Evolutionary conservation across 2,113 vertebrate genomes (phyloP).

Genomic region (Gavia stellata): DNA sequence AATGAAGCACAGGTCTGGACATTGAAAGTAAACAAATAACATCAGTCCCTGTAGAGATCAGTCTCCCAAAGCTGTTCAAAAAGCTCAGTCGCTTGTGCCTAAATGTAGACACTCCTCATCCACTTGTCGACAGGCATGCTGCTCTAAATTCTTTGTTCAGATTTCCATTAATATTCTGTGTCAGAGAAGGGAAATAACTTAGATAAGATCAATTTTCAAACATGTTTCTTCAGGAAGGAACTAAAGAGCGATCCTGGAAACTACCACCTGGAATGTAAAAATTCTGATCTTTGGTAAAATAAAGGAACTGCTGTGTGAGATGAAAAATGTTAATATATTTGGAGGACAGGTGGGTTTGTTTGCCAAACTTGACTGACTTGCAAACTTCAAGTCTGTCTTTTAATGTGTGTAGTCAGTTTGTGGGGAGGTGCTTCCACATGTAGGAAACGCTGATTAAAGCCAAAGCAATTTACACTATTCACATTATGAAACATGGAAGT

Average conservation of each 20-base stretch:
- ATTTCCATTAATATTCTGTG: background rate
- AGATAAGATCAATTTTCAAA: slow-evolving; percentile 38
- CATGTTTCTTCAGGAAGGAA: background rate
- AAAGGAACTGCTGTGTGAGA: background rate
- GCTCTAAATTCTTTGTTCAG: background rate
- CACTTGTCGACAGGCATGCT: background rate
- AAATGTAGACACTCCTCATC: background rate
- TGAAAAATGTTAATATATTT: background rate
- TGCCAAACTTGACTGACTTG: background rate
- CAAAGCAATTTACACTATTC: background rate
- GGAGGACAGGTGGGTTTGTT: background rate
- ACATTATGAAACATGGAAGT: fast-evolving
- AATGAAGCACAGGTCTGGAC: background rate
- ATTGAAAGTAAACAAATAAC: background rate
- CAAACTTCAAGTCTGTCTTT: background rate
- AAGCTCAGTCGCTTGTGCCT: background rate
- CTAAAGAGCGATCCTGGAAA: background rate
- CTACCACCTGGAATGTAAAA: background rate
- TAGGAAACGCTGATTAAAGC: background rate
- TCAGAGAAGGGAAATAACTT: slow-evolving; percentile 27
- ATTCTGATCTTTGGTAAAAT: background rate
- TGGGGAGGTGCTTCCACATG: background rate
- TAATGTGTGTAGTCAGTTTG: background rate
- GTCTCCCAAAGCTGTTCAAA: background rate
- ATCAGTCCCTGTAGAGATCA: background rate